Base-by-base conservation (phyloP, 1,140 invertebrate genomes). In the Steinernema khuongi region DNA sequence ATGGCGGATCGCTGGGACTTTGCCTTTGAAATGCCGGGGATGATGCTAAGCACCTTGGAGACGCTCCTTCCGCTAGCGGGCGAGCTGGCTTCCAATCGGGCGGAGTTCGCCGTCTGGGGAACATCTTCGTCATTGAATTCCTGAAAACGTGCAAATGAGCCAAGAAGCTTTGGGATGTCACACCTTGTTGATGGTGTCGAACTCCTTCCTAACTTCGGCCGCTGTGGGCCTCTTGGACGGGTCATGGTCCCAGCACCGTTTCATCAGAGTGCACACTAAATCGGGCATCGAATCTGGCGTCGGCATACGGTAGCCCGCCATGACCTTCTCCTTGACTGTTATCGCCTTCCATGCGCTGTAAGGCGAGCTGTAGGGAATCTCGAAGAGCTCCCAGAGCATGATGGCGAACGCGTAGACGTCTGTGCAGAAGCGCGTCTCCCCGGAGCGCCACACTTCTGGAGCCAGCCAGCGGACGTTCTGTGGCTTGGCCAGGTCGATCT, bases 401-500 rank as follows among this genome's bases (percentile, higher is more conserved):
- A 76, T 50, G 1, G 22, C 74, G 30, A 76, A 73, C 0, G 74
- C 74, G 41, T 74, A 76, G 19, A 76, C 67, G 43, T 76, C 74
- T 1, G 74, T 76, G 30, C 69, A 68, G 41, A 26, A 71, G 0
- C 67, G 31, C 28, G 76, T 77, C 68, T 77, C 81, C 41, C 74
- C 74, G 14, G 32, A 73, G 1, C 69, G 66, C 74, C 74, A 76
- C 14, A 76, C 74, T 50, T 76, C 77, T 30, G 77, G 77, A 26
- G 74, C 79, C 32, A 79, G 36, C 77, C 77, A 79, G 31, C 80
- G 75, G 18, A 83, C 79, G 69, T 81, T 81, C 22, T 71, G 74
- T 2, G 81, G 80, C 67, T 81, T 81, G 44, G 68, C 77, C 44
- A 82, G 69, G 67, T 81, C 81, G 31, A 81, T 70, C 67, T 82